Conservation (phyloP, 1,140 invertebrate species). For the Hypothenemus hampei region DNA sequence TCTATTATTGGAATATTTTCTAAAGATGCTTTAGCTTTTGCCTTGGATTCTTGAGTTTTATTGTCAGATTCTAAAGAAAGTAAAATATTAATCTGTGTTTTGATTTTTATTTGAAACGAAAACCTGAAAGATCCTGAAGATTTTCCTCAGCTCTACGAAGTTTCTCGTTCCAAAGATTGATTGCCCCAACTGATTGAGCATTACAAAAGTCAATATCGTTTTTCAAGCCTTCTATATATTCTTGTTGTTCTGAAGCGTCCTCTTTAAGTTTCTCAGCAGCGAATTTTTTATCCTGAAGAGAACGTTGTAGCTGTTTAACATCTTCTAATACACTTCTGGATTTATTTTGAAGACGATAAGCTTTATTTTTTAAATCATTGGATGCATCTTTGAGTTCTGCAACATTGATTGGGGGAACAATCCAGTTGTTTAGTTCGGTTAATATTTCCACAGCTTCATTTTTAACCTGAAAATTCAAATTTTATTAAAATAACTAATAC, state of each 20-base stretch:
- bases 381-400: conserved; percentile 63
- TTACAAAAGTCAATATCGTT: conserved; percentile 65
- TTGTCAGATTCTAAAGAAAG: conserved; percentile 74
- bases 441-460: conserved; percentile 74
- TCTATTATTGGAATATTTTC: conserved; percentile 56
- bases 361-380: conserved; percentile 53
- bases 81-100: background rate
- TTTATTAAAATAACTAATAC: conserved; percentile 44
- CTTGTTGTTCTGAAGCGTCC: conserved; percentile 54
- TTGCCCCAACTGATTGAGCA: conserved; percentile 71
- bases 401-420: conserved; percentile 70
- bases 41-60: conserved; percentile 75
- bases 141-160: conserved; percentile 84
- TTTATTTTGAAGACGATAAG: conserved; percentile 40
- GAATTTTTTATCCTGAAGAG: conserved; percentile 45
- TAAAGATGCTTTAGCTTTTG: conserved; percentile 60
- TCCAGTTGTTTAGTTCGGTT: conserved; percentile 68
- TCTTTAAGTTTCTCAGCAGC: conserved; percentile 46
- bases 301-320: conserved; percentile 51
- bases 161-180: conserved; percentile 77
- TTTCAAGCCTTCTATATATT: conserved; percentile 61
- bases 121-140: conserved; percentile 75
- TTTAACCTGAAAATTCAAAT: conserved; percentile 61
- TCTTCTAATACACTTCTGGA: conserved; percentile 46
- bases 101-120: conserved; percentile 6